These are phyloP conservation scores for Brachyhypopomus occidentalis DNA, from an alignment of 2,113 vertebrate genomes.

Conservation along the genomic window DNA sequence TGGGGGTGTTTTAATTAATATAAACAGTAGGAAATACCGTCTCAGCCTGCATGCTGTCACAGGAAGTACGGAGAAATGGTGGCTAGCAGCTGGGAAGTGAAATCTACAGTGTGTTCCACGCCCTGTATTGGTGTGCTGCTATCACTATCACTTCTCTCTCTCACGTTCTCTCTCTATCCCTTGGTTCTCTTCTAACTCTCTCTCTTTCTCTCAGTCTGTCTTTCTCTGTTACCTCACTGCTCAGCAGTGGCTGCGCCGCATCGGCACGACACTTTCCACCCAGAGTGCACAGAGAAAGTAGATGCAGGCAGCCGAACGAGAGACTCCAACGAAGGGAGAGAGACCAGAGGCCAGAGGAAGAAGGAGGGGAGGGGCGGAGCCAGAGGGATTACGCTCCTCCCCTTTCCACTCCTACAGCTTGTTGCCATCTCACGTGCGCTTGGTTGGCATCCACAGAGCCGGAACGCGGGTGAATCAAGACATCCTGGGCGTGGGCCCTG, in stretches of 20 bases:
- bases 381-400: background rate
- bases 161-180: background rate
- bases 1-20: slow-evolving; percentile 28
- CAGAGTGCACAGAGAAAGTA: background rate
- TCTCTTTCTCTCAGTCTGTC: background rate
- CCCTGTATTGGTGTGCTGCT: background rate
- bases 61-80: too few species aligned
- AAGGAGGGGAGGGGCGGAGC: background rate
- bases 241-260: background rate
- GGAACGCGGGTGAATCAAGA: background rate
- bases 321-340: background rate
- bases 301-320: background rate
- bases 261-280: background rate
- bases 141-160: background rate
- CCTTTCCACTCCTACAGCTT: background rate
- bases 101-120: too few species aligned
- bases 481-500: background rate
- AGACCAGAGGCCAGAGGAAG: background rate
- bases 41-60: background rate
- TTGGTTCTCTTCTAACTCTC: background rate
- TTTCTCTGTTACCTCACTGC: background rate
- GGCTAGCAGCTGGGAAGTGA: too few species aligned
- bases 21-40: slow-evolving; percentile 25
- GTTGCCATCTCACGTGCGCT: background rate
- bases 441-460: background rate